phyloP scores from a whole-genome alignment of 2,113 vertebrate genomes.

The Bos indicus region DNA sequence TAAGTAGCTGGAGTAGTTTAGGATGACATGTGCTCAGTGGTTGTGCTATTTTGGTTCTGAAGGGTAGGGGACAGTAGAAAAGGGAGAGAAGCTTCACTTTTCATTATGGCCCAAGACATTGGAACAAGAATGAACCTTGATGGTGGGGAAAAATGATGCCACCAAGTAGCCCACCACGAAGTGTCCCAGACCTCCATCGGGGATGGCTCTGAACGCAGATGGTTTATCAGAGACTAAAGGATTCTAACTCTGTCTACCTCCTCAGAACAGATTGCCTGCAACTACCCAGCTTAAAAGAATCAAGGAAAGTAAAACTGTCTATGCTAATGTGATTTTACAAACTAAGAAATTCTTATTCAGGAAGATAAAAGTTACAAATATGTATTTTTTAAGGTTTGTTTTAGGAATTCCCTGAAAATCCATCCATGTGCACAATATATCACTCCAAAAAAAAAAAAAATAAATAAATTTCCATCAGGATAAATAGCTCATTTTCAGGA shows the following conservation, averaged over 20 bases:
- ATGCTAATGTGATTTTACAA: not conserved
- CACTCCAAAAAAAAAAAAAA: not conserved
- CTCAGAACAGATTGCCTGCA: not conserved
- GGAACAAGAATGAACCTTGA: not conserved
- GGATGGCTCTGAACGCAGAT: not conserved
- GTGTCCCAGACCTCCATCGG: not conserved
- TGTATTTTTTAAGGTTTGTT: not conserved
- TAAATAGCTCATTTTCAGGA: not conserved
- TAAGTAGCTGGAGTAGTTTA: not conserved
- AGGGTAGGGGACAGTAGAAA: not conserved
- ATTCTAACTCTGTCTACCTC: not conserved
- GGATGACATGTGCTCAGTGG: not conserved
- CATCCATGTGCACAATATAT: not conserved
- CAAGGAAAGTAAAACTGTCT: not conserved
- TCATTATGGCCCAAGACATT: not conserved
- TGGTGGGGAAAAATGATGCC: not conserved
- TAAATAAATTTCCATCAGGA: not conserved
- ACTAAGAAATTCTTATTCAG: not conserved
- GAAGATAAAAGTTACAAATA: not conserved
- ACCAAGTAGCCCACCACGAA: not conserved
- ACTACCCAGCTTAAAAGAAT: not conserved
- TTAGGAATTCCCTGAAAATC: not conserved
- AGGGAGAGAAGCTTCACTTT: not conserved
- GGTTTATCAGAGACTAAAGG: not conserved
- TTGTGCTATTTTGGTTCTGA: not conserved